Base-by-base conservation (phyloP, 1,140 invertebrate species). In the Zaprionus kolodkinae region DNA sequence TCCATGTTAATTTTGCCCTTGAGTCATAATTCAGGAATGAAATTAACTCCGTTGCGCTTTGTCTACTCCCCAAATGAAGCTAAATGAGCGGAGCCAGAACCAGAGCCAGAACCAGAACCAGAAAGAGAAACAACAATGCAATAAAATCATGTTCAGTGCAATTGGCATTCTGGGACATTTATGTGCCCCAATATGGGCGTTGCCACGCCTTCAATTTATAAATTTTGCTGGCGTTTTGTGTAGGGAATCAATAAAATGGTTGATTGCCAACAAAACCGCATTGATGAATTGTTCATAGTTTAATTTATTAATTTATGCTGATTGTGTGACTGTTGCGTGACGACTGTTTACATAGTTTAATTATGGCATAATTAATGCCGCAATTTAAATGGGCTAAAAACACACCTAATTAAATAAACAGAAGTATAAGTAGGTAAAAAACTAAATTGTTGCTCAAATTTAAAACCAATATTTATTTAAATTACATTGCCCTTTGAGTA, bases 1-100 rank as follows among this genome's bases (percentile, higher is more conserved):
- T 89, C 67, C 85, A 88, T 88, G 85, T 89, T 88, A 89, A 89
- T 88, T 85, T 89, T 89, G 85, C 85, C 85, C 85, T 85, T 85
- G 86, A 85, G 85, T 88, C 85, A 78, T 81, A 89, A 85, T 81
- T 81, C 85, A 89, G 81, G 71, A 81, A 89, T 85, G 75, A 84
- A 85, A 88, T 88, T 88, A 81, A 81, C 78, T 78, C 68, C 60
- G 25, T 55, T 81, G 76, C 65, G 72, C 50, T 81, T 64, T 71
- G 72, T 65, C 50, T 55, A 74, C 67, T 64, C 43, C 54, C 40
- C 25, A 43, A 35, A 21, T 43, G 52, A 64, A 33, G 45, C 15
- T 62, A 45, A 45, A 45, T 45, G 40, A 45, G n/a, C 64, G 55
- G 33, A 55, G 25, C 36, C 6, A 55, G 36, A 38, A 68, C 57